These are phyloP conservation scores for Xiphophorus couchianus DNA, from an alignment of 2,113 vertebrate species.

Conservation along the genomic window DNA sequence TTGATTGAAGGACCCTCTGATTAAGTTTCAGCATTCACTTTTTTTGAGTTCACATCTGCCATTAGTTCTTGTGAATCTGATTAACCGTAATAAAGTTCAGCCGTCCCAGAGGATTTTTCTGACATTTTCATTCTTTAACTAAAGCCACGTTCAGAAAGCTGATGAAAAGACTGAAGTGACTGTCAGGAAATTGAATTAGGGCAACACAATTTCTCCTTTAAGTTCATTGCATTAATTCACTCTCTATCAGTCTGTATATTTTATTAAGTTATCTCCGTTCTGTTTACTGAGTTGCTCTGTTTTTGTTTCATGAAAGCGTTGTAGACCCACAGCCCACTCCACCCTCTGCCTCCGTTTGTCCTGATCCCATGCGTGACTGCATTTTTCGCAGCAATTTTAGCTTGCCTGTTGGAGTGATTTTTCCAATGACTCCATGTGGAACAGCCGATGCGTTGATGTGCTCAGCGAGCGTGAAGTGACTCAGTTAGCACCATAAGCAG, in stretches of 20 bases:
- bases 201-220: not conserved
- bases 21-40: not conserved
- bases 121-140: not conserved
- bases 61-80: not conserved
- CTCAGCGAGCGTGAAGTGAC: constrained; percentile 55
- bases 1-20: not conserved
- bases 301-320: constrained; percentile 6
- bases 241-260: constrained; percentile 3
- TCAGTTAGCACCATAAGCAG: constrained; percentile 36
- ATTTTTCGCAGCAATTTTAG: constrained; percentile 19
- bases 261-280: constrained; percentile 59
- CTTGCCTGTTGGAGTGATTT: constrained; percentile 39
- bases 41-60: not conserved
- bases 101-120: not conserved
- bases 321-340: constrained; percentile 11
- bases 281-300: not conserved
- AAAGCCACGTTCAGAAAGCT: not conserved
- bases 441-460: constrained; percentile 60
- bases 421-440: constrained; percentile 55
- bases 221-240: constrained; percentile 15
- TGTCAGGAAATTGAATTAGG: not conserved
- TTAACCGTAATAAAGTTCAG: not conserved
- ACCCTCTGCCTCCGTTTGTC: constrained; percentile 16
- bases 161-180: not conserved
- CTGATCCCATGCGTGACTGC: constrained; percentile 23